Conservation (phyloP, 2,797 vertebrate genomes). For the Eulemur mongoz region DNA sequence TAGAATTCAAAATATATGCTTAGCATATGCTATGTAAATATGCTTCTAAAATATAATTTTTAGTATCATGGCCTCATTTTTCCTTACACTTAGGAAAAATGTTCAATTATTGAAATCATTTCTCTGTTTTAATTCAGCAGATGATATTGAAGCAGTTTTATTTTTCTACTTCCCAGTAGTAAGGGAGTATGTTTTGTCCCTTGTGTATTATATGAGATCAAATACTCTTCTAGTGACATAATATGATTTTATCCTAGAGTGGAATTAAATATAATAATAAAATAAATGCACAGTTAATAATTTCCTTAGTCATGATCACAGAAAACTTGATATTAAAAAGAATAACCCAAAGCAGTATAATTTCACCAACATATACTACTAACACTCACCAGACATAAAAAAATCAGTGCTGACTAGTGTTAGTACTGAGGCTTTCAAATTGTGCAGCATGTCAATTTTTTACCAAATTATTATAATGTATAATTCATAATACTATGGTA, state of each 20-base stretch:
- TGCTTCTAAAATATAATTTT: conserved; percentile 37
- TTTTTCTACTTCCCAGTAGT: not conserved
- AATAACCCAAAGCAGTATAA: not conserved
- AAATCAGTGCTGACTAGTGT: not conserved
- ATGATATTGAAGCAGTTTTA: not conserved
- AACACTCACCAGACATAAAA: not conserved
- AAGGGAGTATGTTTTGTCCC: not conserved
- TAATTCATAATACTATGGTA: not conserved
- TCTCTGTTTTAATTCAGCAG: not conserved
- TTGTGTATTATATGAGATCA: not conserved
- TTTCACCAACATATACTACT: not conserved
- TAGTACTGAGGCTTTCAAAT: not conserved
- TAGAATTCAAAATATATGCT: conserved; percentile 31
- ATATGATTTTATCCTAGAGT: not conserved
- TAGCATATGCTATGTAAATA: conserved; percentile 45
- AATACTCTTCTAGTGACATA: not conserved
- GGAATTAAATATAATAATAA: not conserved
- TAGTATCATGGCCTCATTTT: not conserved
- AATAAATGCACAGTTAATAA: not conserved
- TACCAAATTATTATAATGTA: not conserved
- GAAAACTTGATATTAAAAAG: not conserved
- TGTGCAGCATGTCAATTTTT: not conserved
- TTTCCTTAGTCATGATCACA: not conserved
- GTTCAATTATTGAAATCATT: not conserved
- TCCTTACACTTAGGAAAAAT: not conserved